Percentiles rank a stretch among this genome's conserved stretches.
Evolutionary conservation across 1,140 invertebrate species (phyloP).

Genomic region (Ips nitidus): DNA sequence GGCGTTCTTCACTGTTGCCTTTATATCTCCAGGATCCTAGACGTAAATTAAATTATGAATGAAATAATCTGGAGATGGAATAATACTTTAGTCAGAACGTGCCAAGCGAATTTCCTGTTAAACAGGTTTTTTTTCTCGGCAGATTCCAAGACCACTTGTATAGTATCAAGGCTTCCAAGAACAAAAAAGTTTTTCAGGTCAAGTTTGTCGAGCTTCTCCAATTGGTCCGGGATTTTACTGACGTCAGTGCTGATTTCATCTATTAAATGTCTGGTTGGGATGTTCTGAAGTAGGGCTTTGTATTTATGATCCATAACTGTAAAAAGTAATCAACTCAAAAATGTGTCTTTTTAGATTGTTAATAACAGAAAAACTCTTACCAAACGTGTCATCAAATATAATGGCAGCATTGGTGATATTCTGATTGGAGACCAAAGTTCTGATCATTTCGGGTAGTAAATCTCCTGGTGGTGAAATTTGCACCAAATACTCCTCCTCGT

Average conservation of each 20-base stretch:
- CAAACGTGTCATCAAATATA: conserved; percentile 83
- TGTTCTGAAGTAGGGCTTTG: conserved; percentile 83
- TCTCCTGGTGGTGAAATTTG: conserved; percentile 81
- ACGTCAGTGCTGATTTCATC: conserved; percentile 60
- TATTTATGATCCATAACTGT: conserved; percentile 90
- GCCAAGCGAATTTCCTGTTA: conserved; percentile 63
- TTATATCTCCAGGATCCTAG: conserved; percentile 67
- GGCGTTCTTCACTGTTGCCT: conserved; percentile 68
- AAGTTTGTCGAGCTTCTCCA: conserved; percentile 71
- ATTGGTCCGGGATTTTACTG: conserved; percentile 62
- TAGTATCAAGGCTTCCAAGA: conserved; percentile 68
- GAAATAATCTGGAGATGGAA: not conserved
- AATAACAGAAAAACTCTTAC: conserved; percentile 53
- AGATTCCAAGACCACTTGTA: conserved; percentile 66
- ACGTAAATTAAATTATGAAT: not conserved
- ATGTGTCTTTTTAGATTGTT: conserved; percentile 2
- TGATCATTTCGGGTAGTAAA: conserved; percentile 76
- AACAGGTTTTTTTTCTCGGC: conserved; percentile 45
- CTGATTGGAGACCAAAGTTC: conserved; percentile 75
- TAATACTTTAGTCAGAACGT: conserved; percentile 58
- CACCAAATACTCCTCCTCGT: conserved; percentile 70
- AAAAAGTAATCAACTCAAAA: conserved; percentile 8
- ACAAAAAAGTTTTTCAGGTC: conserved; percentile 90
- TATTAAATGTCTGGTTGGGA: conserved; percentile 83
- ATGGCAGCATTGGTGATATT: conserved; percentile 90